Conservation (phyloP, 2,888 invertebrate genomes). For the Pycnomerus fuliginosus region DNA sequence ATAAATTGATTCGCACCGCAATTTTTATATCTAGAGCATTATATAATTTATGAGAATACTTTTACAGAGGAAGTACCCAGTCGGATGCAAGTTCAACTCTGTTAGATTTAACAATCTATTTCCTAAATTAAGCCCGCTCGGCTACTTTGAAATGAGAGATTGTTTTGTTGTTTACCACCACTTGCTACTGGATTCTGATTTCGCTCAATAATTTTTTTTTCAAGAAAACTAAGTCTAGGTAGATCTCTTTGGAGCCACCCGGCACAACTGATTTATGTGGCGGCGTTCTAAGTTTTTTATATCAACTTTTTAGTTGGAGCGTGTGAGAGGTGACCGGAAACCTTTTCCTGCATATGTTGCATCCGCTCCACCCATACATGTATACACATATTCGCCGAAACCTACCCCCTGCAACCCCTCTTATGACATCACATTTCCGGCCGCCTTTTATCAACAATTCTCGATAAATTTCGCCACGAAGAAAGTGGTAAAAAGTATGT, state of each 20-base stretch:
- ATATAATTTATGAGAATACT: slow-evolving; percentile 54
- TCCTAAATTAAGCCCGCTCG: slow-evolving; percentile 52
- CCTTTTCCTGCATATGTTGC: slow-evolving; percentile 48
- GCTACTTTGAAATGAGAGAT: slow-evolving; percentile 45
- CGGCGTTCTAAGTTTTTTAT: no score
- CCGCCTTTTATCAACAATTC: slow-evolving; percentile 5
- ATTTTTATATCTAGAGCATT: slow-evolving; percentile 54
- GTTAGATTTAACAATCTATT: slow-evolving; percentile 56
- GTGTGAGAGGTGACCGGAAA: slow-evolving; percentile 52
- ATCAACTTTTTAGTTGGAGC: no score
- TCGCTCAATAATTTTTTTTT: no score
- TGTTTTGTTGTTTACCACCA: slow-evolving; percentile 35
- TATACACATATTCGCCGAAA: slow-evolving; percentile 26
- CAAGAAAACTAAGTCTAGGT: no score
- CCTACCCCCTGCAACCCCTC: slow-evolving; percentile 37
- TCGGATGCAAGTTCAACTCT: slow-evolving; percentile 55
- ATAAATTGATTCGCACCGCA: slow-evolving; percentile 43
- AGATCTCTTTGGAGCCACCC: background rate
- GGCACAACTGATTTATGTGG: background rate
- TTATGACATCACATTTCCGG: slow-evolving; percentile 36
- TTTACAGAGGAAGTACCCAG: slow-evolving; percentile 54
- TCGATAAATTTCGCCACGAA: no score
- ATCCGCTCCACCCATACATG: slow-evolving; percentile 40
- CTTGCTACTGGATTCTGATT: no score
- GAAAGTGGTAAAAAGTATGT: no score